Evolutionary conservation across 64 coral and sea anemone genomes (phyloP).

Genomic region (Trachythela sp.): DNA sequence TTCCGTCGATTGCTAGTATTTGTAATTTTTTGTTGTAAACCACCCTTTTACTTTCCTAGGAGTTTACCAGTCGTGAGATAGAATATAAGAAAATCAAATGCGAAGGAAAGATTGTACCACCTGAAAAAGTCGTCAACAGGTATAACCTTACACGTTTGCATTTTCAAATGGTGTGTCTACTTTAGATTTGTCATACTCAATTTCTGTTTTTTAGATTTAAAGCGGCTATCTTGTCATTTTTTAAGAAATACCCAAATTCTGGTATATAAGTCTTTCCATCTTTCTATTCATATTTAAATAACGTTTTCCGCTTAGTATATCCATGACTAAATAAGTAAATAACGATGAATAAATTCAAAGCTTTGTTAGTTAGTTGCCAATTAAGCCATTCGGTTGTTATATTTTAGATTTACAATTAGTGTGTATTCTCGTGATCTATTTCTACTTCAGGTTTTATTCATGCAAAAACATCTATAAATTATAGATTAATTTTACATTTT

Average conservation of each 20-base stretch:
- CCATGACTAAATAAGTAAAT: too few species aligned
- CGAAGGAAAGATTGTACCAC: constrained; percentile 11
- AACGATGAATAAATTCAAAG: too few species aligned
- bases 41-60: background rate
- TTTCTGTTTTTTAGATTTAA: background rate
- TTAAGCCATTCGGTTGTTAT: too few species aligned
- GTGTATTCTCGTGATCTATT: too few species aligned
- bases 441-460: too few species aligned
- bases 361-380: too few species aligned
- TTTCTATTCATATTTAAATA: background rate
- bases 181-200: background rate
- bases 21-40: background rate
- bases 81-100: constrained; percentile 20
- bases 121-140: background rate
- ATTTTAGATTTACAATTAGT: too few species aligned
- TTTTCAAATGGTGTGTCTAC: background rate
- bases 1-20: too few species aligned
- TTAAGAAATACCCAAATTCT: background rate
- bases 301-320: background rate
- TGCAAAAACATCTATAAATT: too few species aligned
- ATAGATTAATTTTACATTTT: background rate
- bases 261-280: background rate
- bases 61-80: background rate
- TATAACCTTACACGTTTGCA: background rate
- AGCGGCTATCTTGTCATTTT: background rate